Percentiles rank a stretch among this genome's conserved stretches.
These are phyloP conservation scores for Bovichtus variegatus DNA, from an alignment of 2,797 vertebrate genomes.

Conservation along the genomic window DNA sequence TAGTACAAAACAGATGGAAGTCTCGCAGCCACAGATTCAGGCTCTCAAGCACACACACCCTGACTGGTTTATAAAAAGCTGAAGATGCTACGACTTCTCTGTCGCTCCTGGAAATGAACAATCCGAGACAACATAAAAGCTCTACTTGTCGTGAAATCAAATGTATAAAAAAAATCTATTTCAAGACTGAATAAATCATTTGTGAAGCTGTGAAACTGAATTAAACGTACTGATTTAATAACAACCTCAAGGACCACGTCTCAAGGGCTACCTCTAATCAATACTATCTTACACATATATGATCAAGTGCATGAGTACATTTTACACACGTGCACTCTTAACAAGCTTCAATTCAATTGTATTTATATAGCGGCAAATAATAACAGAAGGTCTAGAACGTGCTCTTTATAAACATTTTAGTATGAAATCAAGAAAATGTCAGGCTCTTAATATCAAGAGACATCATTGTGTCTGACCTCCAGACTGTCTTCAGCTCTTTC, in stretches of 20 bases:
- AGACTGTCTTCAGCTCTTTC: background rate
- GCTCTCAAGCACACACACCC: background rate
- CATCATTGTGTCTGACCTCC: constrained; percentile 22
- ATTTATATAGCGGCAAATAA: no score
- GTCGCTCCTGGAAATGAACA: background rate
- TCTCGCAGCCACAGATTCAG: background rate
- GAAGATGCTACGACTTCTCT: background rate
- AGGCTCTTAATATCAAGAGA: constrained; percentile 6
- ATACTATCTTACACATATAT: background rate
- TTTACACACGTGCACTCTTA: background rate
- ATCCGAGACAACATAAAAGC: no score
- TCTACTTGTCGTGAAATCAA: background rate
- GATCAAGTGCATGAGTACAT: background rate
- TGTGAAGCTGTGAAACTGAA: background rate
- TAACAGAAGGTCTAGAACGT: no score
- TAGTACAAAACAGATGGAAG: background rate
- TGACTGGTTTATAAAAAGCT: background rate
- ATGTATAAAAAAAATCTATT: background rate
- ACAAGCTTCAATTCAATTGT: no score
- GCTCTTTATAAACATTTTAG: no score
- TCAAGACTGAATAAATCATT: background rate
- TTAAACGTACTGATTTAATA: background rate
- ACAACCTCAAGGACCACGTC: background rate
- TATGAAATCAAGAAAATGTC: background rate
- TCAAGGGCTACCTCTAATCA: background rate